Evolutionary conservation across 2,888 invertebrate species (phyloP), one percentile per base, ranked within the genome.

Genomic region (Himalopsyche japonica): DNA sequence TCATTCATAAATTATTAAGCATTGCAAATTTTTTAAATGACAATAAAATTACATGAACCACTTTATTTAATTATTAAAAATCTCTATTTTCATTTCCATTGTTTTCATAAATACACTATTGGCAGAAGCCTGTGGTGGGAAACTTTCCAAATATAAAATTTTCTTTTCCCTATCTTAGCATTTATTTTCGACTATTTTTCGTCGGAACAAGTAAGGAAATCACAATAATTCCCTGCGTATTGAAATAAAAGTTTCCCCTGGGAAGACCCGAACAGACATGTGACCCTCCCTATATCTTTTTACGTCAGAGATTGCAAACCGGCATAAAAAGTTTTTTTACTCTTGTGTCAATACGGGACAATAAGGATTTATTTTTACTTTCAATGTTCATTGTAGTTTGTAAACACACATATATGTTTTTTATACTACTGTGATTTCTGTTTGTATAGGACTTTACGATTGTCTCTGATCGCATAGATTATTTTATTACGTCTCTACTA

Each of bases 171-270:
- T 24, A 47, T 43, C 43, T 37, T 27, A 24, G 76, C 81, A 32
- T 82, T 82, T 43, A 82, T 82, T 82, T 70, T 82, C 82, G 82
- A 82, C 76, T 82, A 82, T 82, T 82, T 49, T 80, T 48, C 82
- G 70, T 27, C 70, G 27, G 82, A 30, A 76, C 76, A 82, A 34
- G 82, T 30, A 76, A 37, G 37, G 81, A 76, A 76, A 82, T 70
- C 70, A 70, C 70, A 70, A 70, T 70, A 70, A 70, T 70, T 70
- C 70, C 37, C 78, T 30, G 78, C 82, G 82, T 48, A 82, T 82
- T 82, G 82, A 82, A 82, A 82, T 82, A 82, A 82, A 82, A 82
- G 82, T 82, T 49, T 24, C 78, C 82, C 78, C 49, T n/a, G 78
- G 82, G 82, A 78, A 78, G 12, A 43, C 70, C 57, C 64, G 80